These are phyloP conservation scores for Pyralis farinalis DNA, from an alignment of 2,888 invertebrate genomes.

Conservation along the genomic window DNA sequence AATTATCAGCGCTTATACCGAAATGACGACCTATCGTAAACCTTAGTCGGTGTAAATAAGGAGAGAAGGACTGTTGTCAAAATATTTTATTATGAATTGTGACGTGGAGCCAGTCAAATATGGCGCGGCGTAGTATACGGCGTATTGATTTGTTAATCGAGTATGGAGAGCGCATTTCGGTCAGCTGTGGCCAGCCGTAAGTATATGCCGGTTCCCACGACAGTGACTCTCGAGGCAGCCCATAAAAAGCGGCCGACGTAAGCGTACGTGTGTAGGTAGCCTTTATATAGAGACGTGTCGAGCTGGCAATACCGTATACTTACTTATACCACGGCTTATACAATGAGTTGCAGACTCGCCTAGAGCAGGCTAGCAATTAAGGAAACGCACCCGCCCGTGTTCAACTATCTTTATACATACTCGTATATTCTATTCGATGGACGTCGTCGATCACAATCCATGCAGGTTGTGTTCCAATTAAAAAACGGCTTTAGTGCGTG, in stretches of 20 bases:
- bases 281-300: slow-evolving; percentile 63
- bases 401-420: not conserved
- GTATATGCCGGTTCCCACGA: slow-evolving; percentile 79
- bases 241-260: slow-evolving; percentile 75
- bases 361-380: slow-evolving; percentile 42
- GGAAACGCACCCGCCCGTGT: slow-evolving; percentile 32
- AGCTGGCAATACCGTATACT: slow-evolving; percentile 53
- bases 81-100: slow-evolving; percentile 51
- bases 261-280: slow-evolving; percentile 74
- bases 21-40: slow-evolving; percentile 29
- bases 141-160: slow-evolving; percentile 78
- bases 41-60: slow-evolving; percentile 33
- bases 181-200: slow-evolving; percentile 73
- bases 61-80: slow-evolving; percentile 47
- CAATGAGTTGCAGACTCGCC: slow-evolving; percentile 33
- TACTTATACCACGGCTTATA: too few species aligned
- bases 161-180: slow-evolving; percentile 80
- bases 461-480: slow-evolving; percentile 27
- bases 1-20: slow-evolving; percentile 31
- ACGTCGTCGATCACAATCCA: slow-evolving; percentile 17
- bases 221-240: slow-evolving; percentile 69
- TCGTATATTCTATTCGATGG: slow-evolving; percentile 2
- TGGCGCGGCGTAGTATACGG: slow-evolving; percentile 53
- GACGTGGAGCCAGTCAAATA: slow-evolving; percentile 51
- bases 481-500: too few species aligned